Evolutionary conservation across 2,888 invertebrate species (phyloP).

Genomic region (Agrotis exclamationis): DNA sequence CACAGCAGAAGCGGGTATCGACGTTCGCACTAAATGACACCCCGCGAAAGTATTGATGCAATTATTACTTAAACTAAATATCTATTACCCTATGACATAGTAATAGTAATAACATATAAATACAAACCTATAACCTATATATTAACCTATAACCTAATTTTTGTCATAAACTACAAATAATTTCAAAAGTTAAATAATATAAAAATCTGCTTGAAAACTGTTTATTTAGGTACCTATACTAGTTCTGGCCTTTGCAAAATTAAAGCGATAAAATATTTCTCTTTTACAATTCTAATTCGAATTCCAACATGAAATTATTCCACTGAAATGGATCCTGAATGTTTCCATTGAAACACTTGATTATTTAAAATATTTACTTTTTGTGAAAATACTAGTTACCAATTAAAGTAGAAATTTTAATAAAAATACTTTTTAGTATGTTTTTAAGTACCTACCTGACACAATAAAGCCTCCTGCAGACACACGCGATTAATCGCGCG

Average conservation of each 20-base stretch:
- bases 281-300: conserved; percentile 4
- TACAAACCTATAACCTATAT: too few species aligned
- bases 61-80: too few species aligned
- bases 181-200: not conserved
- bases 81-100: too few species aligned
- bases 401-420: not conserved
- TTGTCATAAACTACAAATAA: not conserved
- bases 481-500: too few species aligned
- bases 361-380: not conserved
- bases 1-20: too few species aligned
- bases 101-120: too few species aligned
- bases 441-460: not conserved
- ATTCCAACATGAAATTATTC: conserved; percentile 10
- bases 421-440: not conserved
- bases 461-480: too few species aligned
- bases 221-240: not conserved
- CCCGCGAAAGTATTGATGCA: too few species aligned
- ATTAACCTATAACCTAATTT: too few species aligned
- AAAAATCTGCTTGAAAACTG: not conserved
- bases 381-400: not conserved
- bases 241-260: not conserved
- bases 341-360: not conserved
- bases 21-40: too few species aligned
- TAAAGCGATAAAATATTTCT: not conserved
- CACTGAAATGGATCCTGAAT: not conserved